Evolutionary conservation across 2,888 invertebrate species (phyloP), one percentile per base, ranked within the genome.

Genomic region (Hipparchia sbordonii): DNA sequence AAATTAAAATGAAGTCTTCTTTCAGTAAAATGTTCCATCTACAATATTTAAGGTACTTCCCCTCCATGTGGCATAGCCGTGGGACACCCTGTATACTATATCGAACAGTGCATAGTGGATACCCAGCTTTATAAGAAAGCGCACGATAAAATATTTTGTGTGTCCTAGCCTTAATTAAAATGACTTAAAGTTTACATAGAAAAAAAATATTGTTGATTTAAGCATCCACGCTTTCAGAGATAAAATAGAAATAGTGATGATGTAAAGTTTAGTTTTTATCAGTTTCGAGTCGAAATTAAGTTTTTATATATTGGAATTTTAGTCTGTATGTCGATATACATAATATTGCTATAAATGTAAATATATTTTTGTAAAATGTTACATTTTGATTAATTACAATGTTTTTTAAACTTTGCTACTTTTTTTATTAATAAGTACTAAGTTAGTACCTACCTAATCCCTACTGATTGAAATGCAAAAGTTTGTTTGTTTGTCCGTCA

Each of bases 291-390:
- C 23, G 51, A 51, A 65, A 23, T 65, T 72, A 70, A 75, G 71
- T 72, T 71, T 75, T 72, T 74, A 72, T 72, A 70, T 73, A 74
- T 69, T 72, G 71, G 70, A 72, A 72, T 65, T 72, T 77, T 79
- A 77, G 76, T 76, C 74, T 79, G 77, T 79, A 75, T 76, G 78
- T 79, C 78, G 80, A 74, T 81, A 82, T 79, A 80, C 80, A 81
- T 84, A 82, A 81, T 82, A 67, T 61, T 85, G 82, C 72, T 82
- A 84, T 13, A 57, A 81, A 82, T 93, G 92, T 93, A 93, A 91
- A 92, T 93, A 92, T 92, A 92, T 93, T 93, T 93, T 92, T 92
- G 91, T 92, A 92, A 92, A 91, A 91, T 92, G 92, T 93, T 93
- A 91, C 84, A 89, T 89, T 91, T 90, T 90, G 85, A 89, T 90